Conservation (phyloP, 1,140 invertebrate species). For the Drosophila lacertosa region DNA sequence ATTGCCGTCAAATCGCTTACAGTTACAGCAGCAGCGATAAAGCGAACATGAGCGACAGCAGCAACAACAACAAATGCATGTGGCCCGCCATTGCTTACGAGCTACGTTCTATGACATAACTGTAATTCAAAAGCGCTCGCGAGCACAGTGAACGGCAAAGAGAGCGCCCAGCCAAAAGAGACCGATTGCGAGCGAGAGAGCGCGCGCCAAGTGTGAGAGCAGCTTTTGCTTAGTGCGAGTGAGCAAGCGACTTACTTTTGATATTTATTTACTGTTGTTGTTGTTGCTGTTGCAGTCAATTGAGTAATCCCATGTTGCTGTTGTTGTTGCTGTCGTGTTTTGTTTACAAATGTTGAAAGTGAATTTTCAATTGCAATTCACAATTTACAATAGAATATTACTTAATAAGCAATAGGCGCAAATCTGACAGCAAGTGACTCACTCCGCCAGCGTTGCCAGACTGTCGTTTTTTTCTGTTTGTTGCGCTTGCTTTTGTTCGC, state of each 20-base stretch:
- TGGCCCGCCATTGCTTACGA: conserved; percentile 26
- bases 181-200: conserved; percentile 3
- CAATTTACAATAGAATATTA: conserved; percentile 80
- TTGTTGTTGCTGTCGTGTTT: conserved; percentile 29
- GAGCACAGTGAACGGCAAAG: conserved; percentile 46
- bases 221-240: conserved; percentile 23
- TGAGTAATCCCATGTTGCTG: conserved; percentile 66
- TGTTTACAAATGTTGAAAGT: conserved; percentile 75
- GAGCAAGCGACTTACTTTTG: conserved; percentile 74
- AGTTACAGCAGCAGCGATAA: conserved; percentile 57
- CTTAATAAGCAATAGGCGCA: conserved; percentile 67
- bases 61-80: conserved; percentile 27
- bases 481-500: conserved; percentile 6
- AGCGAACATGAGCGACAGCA: conserved; percentile 59
- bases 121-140: conserved; percentile 75
- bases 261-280: conserved; percentile 45
- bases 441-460: conserved; percentile 38
- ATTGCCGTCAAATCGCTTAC: conserved; percentile 55
- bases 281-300: conserved; percentile 52
- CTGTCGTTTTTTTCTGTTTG: conserved; percentile 16
- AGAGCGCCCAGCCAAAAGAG: conserved; percentile 31
- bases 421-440: conserved; percentile 45
- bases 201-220: conserved; percentile 3
- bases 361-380: conserved; percentile 73
- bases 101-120: conserved; percentile 80